Base-by-base conservation (phyloP, 2,888 invertebrate species). In the Limnephilus marmoratus region DNA sequence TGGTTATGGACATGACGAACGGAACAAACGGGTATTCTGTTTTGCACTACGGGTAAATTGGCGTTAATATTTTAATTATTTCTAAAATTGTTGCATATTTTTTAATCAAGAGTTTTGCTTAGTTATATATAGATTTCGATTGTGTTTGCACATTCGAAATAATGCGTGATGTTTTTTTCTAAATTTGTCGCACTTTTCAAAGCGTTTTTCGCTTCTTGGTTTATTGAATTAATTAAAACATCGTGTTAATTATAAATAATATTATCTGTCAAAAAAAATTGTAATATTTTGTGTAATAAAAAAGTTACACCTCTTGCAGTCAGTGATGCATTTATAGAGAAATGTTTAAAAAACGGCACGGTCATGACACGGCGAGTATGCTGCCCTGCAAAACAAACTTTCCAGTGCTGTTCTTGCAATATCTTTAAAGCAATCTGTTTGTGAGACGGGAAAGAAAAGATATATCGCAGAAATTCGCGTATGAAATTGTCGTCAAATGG, bases 21-120 rank as follows among this genome's bases (percentile, higher is more conserved):
- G 90, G 90, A 89, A 81, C 83, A 85, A 29, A 90, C 92, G 92
- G 92, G 92, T 92, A 92, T 92, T 91, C 34, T 90, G 85, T 90
- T 90, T 90, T 49, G 24, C n/a, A 81, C 68, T 92, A 90, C 90
- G 89, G 85, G 85, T 91, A 87, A 86, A 89, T 82, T 31, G 82
- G 81, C 13, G 24, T 91, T 89, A 68, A 91, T 37, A 31, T 18
- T n/a, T 49, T 45, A 45, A 86, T 31, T 37, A 13, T 81, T 34
- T 80, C 81, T 81, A 81, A 37, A 29, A 34, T 37, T 80, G 89
- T 89, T 89, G 68, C 88, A n/a, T 88, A 45, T 86, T 37, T 86
- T n/a, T 29, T 45, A 86, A 68, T 45, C 68, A n/a, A 68, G 68
- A 24, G 24, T 68, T 68, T 24, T 68, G 68, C 68, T n/a, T 68